Base-by-base conservation (phyloP, 2,888 invertebrate species). In the Dicyrtomina minuta region DNA sequence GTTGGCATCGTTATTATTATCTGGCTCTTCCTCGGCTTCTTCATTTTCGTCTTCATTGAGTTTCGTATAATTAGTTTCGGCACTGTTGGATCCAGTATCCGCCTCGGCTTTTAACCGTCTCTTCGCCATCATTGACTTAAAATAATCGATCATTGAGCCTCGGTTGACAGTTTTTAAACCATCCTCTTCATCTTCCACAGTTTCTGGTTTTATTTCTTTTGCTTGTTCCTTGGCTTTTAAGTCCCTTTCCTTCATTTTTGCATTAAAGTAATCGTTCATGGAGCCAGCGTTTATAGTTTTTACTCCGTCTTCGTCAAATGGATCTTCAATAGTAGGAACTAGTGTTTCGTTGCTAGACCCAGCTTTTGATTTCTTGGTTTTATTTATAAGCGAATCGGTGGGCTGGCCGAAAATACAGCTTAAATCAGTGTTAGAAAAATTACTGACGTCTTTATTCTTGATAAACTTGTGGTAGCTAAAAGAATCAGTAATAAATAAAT, bases 401-500 rank as follows among this genome's bases (percentile, higher is more conserved):
- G 58, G 46, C 27, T 61, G 67, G 22, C 71, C 71, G 46, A 71
- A 71, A 41, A 71, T 71, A 43, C 75, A 74, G 22, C 65, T 70
- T 41, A 73, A 69, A 58, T 77, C 76, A 22, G 74, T 70, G 0
- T 60, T 58, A 15, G 75, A 73, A 22, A 72, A 70, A 20, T 70
- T 73, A 65, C 76, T 76, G 12, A 77, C 73, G 56, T 77, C 76
- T 49, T 77, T 77, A 44, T 72, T 75, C 53, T 74, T 74, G 17
- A 74, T 70, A 49, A 75, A 74, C 51, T 76, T 77, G 44, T 74
- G 76, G 51, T 76, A 77, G 55, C 77, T 77, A 53, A 0, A 69
- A 72, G 22, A 65, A 26, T 33, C 53, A 56, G 24, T 53, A 59
- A n/a, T 60, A 39, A 39, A 59, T n/a, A n/a, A n/a, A n/a, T n/a